Conservation (phyloP, 2,113 vertebrate species). For the Theristicus caerulescens region DNA sequence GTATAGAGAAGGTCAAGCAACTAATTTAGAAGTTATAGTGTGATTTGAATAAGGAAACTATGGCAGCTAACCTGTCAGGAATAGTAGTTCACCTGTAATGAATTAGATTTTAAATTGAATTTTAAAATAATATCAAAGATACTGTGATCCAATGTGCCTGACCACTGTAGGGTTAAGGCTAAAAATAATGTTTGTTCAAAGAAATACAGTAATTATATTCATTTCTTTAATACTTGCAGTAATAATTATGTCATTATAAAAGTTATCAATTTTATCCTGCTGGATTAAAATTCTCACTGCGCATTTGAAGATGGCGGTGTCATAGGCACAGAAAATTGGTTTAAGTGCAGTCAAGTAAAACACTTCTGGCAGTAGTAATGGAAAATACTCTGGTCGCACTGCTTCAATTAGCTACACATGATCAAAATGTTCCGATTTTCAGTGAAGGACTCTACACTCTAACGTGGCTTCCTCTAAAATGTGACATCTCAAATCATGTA, state of each 20-base stretch:
- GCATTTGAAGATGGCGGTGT: neutral
- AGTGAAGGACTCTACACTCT: neutral
- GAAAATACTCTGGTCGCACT: neutral
- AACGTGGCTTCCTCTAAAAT: accelerated
- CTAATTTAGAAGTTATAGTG: neutral
- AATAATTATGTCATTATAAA: neutral
- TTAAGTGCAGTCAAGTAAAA: neutral
- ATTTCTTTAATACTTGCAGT: neutral
- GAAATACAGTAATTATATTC: neutral
- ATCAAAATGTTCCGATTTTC: neutral
- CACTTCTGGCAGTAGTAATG: neutral
- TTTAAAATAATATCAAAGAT: neutral
- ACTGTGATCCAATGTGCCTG: neutral
- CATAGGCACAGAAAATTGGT: neutral
- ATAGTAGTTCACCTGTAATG: neutral
- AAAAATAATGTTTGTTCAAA: neutral
- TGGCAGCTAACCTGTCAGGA: neutral
- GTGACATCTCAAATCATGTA: neutral
- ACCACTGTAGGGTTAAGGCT: neutral
- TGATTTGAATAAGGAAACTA: neutral
- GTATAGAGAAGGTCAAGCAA: neutral
- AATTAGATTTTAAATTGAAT: neutral
- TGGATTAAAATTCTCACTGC: neutral
- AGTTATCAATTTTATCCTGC: neutral
- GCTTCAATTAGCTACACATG: neutral